Conservation (phyloP, 2,888 invertebrate genomes). For the Oscheius myriophilus region DNA sequence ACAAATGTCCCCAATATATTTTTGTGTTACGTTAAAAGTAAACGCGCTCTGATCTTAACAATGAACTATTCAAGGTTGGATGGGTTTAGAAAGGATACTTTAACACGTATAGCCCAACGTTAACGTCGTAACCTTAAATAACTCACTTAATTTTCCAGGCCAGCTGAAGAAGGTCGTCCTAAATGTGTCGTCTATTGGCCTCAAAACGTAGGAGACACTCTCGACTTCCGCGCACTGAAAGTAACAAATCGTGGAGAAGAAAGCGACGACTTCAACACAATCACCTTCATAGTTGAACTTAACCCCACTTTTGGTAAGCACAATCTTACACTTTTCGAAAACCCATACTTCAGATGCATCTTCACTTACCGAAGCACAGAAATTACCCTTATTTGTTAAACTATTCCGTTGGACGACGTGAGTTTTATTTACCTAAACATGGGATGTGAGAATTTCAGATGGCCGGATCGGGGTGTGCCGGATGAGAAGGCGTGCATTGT, state of each 20-base stretch:
- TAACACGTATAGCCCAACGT: no score
- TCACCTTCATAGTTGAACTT: conserved; percentile 35
- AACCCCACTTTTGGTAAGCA: conserved; percentile 25
- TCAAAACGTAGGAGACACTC: conserved; percentile 34
- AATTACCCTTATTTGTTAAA: conserved; percentile 36
- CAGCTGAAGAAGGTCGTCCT: conserved; percentile 50
- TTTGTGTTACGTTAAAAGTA: no score
- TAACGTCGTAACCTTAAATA: not conserved
- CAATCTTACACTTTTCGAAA: no score
- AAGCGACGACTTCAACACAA: conserved; percentile 38
- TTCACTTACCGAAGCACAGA: conserved; percentile 23
- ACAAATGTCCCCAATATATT: no score
- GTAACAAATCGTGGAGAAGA: conserved; percentile 43
- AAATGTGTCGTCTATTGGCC: conserved; percentile 58
- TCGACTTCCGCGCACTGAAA: conserved; percentile 28
- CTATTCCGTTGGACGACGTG: conserved; percentile 51
- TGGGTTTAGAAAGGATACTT: no score
- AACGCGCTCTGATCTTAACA: no score
- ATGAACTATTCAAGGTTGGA: no score
- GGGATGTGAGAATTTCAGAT: conserved; percentile 31
- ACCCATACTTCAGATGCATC: conserved; percentile 14
- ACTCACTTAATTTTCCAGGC: conserved; percentile 36
- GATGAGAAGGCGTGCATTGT: conserved; percentile 47
- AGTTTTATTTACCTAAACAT: conserved; percentile 4
- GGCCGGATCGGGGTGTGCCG: conserved; percentile 58